These are phyloP conservation scores for Leptobrachium leishanense DNA, from an alignment of 2,113 vertebrate genomes.

Conservation along the genomic window DNA sequence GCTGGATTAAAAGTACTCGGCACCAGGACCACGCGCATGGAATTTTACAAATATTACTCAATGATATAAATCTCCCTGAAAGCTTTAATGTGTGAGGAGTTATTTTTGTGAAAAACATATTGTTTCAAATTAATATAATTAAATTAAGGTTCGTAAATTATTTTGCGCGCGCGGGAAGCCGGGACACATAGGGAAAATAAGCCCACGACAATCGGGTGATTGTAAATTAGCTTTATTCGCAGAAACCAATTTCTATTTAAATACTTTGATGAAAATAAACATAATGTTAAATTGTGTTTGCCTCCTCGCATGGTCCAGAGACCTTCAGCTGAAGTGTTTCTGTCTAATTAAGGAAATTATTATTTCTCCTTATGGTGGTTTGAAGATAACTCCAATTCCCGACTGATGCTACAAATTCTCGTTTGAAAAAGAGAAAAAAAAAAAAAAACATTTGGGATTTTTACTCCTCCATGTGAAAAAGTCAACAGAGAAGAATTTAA, in stretches of 20 bases:
- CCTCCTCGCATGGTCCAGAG: conserved; percentile 47
- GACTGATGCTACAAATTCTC: conserved; percentile 41
- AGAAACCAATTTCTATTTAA: conserved; percentile 46
- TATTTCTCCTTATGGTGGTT: conserved; percentile 46
- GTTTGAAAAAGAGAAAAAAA: neutral
- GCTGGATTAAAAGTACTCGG: too few relatives aligned
- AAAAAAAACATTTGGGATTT: conserved; percentile 18
- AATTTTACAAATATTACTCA: too few relatives aligned
- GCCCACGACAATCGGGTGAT: conserved; percentile 40
- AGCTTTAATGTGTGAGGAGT: too few relatives aligned
- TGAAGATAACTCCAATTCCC: conserved; percentile 42
- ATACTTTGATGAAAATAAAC: conserved; percentile 49
- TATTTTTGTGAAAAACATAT: neutral
- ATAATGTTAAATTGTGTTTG: conserved; percentile 49
- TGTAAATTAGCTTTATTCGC: conserved; percentile 45
- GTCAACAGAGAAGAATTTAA: conserved; percentile 35
- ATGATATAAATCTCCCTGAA: too few relatives aligned
- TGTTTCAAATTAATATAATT: conserved; percentile 24
- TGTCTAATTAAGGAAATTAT: conserved; percentile 47
- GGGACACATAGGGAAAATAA: conserved; percentile 10
- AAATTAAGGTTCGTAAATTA: conserved; percentile 34
- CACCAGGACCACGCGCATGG: too few relatives aligned
- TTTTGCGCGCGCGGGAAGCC: conserved; percentile 1
- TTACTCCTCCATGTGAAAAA: conserved; percentile 38
- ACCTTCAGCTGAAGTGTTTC: conserved; percentile 45